These are phyloP conservation scores for Hoplostethus mediterraneus DNA, from an alignment of 2,797 vertebrate species.

Conservation along the genomic window DNA sequence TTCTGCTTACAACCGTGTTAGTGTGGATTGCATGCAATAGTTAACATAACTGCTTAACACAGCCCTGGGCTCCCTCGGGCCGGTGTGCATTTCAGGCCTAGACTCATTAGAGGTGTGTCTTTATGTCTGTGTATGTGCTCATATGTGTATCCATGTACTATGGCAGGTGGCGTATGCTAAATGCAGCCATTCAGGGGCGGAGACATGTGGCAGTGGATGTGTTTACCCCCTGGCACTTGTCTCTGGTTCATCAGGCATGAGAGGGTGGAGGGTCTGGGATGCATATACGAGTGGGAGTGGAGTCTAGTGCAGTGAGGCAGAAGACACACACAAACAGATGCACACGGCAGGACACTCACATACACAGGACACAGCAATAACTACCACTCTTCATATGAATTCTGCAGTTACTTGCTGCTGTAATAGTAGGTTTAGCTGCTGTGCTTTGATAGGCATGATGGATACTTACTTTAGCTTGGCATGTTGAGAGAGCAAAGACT, in stretches of 20 bases:
- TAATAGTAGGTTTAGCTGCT: constrained; percentile 32
- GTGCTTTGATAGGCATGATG: constrained; percentile 30
- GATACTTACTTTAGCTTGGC: constrained; percentile 55
- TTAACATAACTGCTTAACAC: constrained; percentile 79
- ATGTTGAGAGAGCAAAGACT: constrained; percentile 59
- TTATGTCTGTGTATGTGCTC: constrained; percentile 66
- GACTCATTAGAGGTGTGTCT: constrained; percentile 68
- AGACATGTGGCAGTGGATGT: constrained; percentile 65
- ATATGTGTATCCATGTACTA: constrained; percentile 52
- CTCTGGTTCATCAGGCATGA: constrained; percentile 71
- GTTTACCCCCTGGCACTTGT: constrained; percentile 78
- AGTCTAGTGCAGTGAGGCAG: constrained; percentile 59
- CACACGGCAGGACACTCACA: constrained; percentile 37
- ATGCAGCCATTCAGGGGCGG: constrained; percentile 62
- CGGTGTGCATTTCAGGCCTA: constrained; percentile 73
- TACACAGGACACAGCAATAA: constrained; percentile 40
- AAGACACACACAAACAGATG: constrained; percentile 54
- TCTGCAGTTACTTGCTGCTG: constrained; percentile 19
- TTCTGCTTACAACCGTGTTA: constrained; percentile 69
- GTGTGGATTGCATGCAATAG: constrained; percentile 68
- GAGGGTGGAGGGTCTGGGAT: constrained; percentile 53
- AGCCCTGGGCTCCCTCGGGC: constrained; percentile 59
- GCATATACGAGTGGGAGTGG: constrained; percentile 49
- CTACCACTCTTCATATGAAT: constrained; percentile 32
- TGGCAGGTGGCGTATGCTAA: constrained; percentile 70